Conservation (phyloP, 1,140 invertebrate species). For the Neocloeon triangulifer region DNA sequence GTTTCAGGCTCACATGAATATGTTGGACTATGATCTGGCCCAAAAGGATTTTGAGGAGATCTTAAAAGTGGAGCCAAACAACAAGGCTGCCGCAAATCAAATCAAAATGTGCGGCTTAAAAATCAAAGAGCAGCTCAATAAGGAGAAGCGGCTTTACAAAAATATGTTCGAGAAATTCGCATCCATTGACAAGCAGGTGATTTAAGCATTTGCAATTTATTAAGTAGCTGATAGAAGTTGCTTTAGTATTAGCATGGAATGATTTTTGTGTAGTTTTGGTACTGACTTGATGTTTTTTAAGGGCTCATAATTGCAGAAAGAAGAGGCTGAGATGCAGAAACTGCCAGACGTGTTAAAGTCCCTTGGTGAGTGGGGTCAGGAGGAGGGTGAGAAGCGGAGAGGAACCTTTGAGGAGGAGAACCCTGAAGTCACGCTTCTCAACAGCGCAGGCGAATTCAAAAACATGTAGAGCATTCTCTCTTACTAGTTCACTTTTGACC, state of each 20-base stretch:
- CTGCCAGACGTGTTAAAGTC: slow-evolving; percentile 45
- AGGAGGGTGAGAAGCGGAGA: slow-evolving; percentile 39
- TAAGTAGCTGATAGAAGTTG: slow-evolving; percentile 3
- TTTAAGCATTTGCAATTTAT: slow-evolving; percentile 4
- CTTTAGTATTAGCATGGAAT: no score
- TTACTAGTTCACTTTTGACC: no score
- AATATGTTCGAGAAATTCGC: slow-evolving; percentile 91
- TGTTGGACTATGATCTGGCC: slow-evolving; percentile 59
- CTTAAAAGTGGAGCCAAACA: slow-evolving; percentile 43
- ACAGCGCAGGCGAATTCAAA: slow-evolving; percentile 42
- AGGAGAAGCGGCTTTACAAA: slow-evolving; percentile 75
- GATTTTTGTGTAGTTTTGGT: neutral
- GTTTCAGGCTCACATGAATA: slow-evolving; percentile 46
- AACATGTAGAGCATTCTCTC: slow-evolving; percentile 50
- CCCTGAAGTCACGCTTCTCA: slow-evolving; percentile 50
- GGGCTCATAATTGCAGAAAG: slow-evolving; percentile 26
- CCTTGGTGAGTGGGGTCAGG: slow-evolving; percentile 32
- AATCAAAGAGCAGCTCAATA: slow-evolving; percentile 48
- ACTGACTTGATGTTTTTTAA: slow-evolving; percentile 6
- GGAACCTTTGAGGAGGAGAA: slow-evolving; percentile 55
- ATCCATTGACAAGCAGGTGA: slow-evolving; percentile 52
- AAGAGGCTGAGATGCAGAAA: slow-evolving; percentile 34
- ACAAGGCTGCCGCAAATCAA: slow-evolving; percentile 64
- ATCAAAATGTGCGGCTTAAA: slow-evolving; percentile 43
- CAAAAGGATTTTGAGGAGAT: slow-evolving; percentile 58